Base-by-base conservation (phyloP, 2,888 invertebrate genomes). In the Rhagonycha fulva region DNA sequence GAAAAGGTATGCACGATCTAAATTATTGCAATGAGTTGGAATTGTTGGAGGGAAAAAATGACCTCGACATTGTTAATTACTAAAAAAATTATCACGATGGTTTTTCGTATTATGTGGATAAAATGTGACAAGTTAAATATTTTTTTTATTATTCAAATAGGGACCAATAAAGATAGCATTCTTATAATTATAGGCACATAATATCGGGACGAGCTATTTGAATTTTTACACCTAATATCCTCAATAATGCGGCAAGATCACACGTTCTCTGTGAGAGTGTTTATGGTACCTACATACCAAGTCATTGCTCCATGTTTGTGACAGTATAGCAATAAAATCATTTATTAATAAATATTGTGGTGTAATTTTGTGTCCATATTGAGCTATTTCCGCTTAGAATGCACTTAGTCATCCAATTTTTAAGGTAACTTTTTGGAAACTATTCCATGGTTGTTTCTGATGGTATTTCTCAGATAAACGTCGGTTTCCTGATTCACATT, bases 211-310 rank as follows among this genome's bases (percentile, higher is more conserved):
- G 74, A 76, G 71, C 60, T 61, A 74, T 74, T 76, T 30, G 74
- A 69, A 76, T 76, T 76, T 76, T 76, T 74, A 76, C 71, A 74
- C 74, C 74, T 76, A 74, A 76, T 76, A 76, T 76, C 76, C 76
- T 74, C 76, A 71, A 76, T 76, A 74, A 76, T 60, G 74, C 76
- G 76, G 76, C 76, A 74, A 76, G 68, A 76, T 76, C 76, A 76
- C 68, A 76, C 67, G 63, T 12, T 14, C 63, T 10, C n/a, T 66
- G 14, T 14, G 47, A 47, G 66, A 30, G 71, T 71, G 71, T 76
- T 76, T 76, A 76, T 74, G 74, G 71, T 71, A 62, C 47, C 47
- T 47, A 47, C 70, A 70, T 73, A 68, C 71, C 14, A 70, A 70
- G 73, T 72, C 76, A 62, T 69, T 68, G 76, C 70, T 67, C 72